Evolutionary conservation across 1,140 invertebrate species (phyloP).

Genomic region (Eufriesea mexicana): DNA sequence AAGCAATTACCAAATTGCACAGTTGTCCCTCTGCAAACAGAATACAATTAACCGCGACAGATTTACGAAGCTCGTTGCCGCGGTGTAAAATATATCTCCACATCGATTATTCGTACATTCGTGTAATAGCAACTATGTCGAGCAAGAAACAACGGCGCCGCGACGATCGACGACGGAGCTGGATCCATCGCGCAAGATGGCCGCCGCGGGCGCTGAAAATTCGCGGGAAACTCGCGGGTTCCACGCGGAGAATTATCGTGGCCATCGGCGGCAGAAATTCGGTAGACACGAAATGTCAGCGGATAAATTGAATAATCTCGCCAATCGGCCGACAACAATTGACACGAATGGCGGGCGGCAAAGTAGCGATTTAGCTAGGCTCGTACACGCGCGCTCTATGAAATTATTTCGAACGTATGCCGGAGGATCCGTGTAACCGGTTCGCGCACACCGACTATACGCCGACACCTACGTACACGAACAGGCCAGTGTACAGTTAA

Average conservation of each 20-base stretch:
- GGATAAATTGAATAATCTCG: constrained; percentile 43
- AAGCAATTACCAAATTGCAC: constrained; percentile 36
- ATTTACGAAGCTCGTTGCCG: neutral
- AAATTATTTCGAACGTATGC: constrained; percentile 42
- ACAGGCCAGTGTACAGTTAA: constrained; percentile 61
- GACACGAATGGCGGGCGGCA: neutral
- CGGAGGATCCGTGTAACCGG: constrained; percentile 11
- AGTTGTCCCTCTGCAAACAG: neutral
- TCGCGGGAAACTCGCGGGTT: too few relatives aligned
- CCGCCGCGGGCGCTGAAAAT: too few relatives aligned
- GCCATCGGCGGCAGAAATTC: neutral
- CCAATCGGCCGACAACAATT: constrained; percentile 22
- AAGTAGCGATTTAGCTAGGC: constrained; percentile 33
- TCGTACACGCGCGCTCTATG: constrained; percentile 3
- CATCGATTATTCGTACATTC: too few relatives aligned
- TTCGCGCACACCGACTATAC: neutral
- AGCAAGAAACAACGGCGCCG: too few relatives aligned
- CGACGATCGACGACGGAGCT: too few relatives aligned
- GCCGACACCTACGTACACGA: constrained; percentile 13
- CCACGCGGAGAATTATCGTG: neutral
- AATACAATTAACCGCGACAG: neutral
- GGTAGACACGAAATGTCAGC: neutral
- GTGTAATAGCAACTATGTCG: too few relatives aligned
- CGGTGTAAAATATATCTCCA: too few relatives aligned
- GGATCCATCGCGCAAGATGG: too few relatives aligned